Base-by-base conservation (phyloP, 2,113 vertebrate species). In the Platichthys flesus region DNA sequence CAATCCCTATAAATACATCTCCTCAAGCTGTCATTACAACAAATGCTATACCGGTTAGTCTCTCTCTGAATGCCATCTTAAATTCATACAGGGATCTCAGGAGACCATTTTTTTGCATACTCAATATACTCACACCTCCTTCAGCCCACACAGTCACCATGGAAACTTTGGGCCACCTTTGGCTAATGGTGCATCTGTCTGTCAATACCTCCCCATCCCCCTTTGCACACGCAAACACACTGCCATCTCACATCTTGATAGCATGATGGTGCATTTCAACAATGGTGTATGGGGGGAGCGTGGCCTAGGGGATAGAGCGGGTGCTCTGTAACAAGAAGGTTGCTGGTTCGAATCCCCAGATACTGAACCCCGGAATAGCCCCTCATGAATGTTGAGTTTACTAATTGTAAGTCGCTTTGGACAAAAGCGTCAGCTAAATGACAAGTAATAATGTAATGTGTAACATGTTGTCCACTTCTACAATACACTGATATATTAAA, bases 41-140 rank as follows among this genome's bases (percentile, higher is more conserved):
- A 26, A 78, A 79, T 55, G 47, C 76, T 74, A 81, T 65, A 73
- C 28, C 21, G 15, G 67, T 88, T 81, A 86, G 74, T 75, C 66
- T 84, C 54, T n/a, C 26, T 73, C 83, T 88, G 84, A 90, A 84
- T 86, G 83, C 87, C 87, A 90, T 91, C 89, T 93, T 88, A 84
- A 90, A 89, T 80, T 86, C 89, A 86, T 90, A 89, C 85, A 85
- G 75, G 76, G 74, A 86, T 95, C 94, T 94, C 94, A 78, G 84
- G 93, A 93, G 95, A 94, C 90, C 83, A 88, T 93, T 88, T 92
- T 91, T 91, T 68, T 77, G 87, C 94, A 92, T 61, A 85, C 92
- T 95, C 93, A 93, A 91, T 94, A 91, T 91, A 93, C 90, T 93
- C 92, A 86, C 85, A 85, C 83, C 90, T 93, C 91, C 88, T 93